A percentile compares a stretch with the other conserved stretches of the same genome.
Evolutionary conservation across 2,888 invertebrate genomes (phyloP).

Genomic region (Bellardia bayeri): DNA sequence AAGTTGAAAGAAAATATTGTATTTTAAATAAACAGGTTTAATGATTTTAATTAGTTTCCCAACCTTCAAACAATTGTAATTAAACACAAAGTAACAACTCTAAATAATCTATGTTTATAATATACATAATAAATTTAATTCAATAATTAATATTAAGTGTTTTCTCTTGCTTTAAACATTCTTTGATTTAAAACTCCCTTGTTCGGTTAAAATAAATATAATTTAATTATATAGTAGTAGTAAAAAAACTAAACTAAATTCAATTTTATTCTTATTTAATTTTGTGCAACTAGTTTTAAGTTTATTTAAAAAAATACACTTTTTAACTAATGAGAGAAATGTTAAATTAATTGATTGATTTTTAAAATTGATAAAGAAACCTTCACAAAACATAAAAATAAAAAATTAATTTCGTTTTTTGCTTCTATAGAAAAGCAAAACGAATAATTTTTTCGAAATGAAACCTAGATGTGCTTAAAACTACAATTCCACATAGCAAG

Average conservation of each 20-base stretch:
- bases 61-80: background rate
- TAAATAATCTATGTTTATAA: background rate
- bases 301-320: background rate
- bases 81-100: slow-evolving; percentile 22
- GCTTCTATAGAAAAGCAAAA: no score
- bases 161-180: slow-evolving; percentile 42
- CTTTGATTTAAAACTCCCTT: slow-evolving; percentile 28
- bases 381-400: no score
- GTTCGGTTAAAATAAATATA: slow-evolving; percentile 31
- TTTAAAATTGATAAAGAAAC: slow-evolving; percentile 24
- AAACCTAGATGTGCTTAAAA: no score
- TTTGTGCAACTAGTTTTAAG: slow-evolving; percentile 2
- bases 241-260: slow-evolving; percentile 12
- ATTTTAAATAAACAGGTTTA: slow-evolving; percentile 18
- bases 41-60: slow-evolving; percentile 34
- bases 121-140: slow-evolving; percentile 28
- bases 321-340: slow-evolving; percentile 19
- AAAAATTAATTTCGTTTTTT: no score
- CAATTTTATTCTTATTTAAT: slow-evolving; percentile 21
- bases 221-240: slow-evolving; percentile 20
- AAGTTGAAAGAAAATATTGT: slow-evolving; percentile 8
- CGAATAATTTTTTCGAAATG: no score
- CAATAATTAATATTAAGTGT: slow-evolving; percentile 29
- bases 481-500: no score
- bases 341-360: slow-evolving; percentile 27